Percentiles rank a stretch among this genome's conserved stretches.
phyloP scores from a whole-genome alignment of 2,797 vertebrate species.

The Toxotes lorentzi region DNA sequence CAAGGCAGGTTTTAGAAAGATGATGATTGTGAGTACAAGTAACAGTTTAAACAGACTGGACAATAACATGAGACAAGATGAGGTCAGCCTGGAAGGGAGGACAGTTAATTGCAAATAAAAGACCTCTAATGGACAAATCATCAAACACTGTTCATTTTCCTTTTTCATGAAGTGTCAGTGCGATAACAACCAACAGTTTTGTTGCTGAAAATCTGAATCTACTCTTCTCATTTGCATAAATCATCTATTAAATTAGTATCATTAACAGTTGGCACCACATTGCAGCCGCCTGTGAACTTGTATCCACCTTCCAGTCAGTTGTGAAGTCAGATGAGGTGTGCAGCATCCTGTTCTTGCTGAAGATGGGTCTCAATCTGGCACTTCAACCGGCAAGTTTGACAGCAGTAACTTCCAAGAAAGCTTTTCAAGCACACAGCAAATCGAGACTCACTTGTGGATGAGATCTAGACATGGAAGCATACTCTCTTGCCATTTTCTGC shows the following conservation, averaged over 20 bases:
- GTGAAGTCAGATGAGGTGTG: conserved; percentile 46
- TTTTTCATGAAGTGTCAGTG: too few species aligned
- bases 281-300: conserved; percentile 4
- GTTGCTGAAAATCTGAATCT: not conserved
- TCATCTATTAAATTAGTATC: not conserved
- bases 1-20: not conserved
- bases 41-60: conserved; percentile 4
- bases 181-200: too few species aligned
- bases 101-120: not conserved
- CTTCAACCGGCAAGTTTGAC: not conserved
- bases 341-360: conserved; percentile 31
- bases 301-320: conserved; percentile 16
- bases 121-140: not conserved
- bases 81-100: not conserved
- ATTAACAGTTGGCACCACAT: not conserved
- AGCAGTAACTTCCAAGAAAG: conserved; percentile 12
- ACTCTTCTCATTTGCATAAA: not conserved
- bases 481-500: conserved; percentile 9
- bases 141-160: not conserved
- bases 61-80: conserved; percentile 6
- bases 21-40: conserved; percentile 1
- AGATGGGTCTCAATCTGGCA: conserved; percentile 20
- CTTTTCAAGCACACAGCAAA: conserved; percentile 1
- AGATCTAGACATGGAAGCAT: conserved; percentile 10
- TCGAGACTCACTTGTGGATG: conserved; percentile 4